These are phyloP conservation scores for Blastobasis adustella DNA, from an alignment of 2,888 invertebrate genomes.

Conservation along the genomic window DNA sequence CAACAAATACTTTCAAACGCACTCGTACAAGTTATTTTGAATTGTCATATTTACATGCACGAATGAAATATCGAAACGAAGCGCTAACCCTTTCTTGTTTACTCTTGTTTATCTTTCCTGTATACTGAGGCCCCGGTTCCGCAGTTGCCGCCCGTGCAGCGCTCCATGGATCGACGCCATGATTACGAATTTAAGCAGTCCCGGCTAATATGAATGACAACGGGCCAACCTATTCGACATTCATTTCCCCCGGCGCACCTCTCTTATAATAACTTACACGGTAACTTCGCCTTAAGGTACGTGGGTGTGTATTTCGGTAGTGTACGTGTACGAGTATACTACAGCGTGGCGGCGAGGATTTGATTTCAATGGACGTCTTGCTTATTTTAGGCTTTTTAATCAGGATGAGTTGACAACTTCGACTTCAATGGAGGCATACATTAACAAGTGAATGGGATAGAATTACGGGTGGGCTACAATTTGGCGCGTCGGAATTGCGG, in stretches of 20 bases:
- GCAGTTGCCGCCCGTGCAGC: neutral
- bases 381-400: too few relatives aligned
- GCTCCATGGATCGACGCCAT: slow-evolving; percentile 56
- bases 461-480: slow-evolving; percentile 57
- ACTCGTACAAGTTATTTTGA: too few relatives aligned
- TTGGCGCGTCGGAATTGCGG: slow-evolving; percentile 54
- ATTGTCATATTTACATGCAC: too few relatives aligned
- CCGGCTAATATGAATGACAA: slow-evolving; percentile 74
- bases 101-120: too few relatives aligned
- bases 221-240: slow-evolving; percentile 70
- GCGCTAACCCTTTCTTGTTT: too few relatives aligned
- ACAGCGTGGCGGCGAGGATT: slow-evolving; percentile 28
- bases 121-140: too few relatives aligned
- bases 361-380: slow-evolving; percentile 14
- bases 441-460: slow-evolving; percentile 43
- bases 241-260: slow-evolving; percentile 72
- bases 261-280: slow-evolving; percentile 73
- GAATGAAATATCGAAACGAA: too few relatives aligned
- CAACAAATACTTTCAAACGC: too few relatives aligned
- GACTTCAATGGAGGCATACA: slow-evolving; percentile 24
- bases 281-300: slow-evolving; percentile 65
- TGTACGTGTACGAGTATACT: slow-evolving; percentile 12
- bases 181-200: slow-evolving; percentile 71
- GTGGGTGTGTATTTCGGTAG: slow-evolving; percentile 29
- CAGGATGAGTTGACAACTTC: slow-evolving; percentile 5